phyloP scores from a whole-genome alignment of 1,140 invertebrate species.

The Nasonia vitripennis region DNA sequence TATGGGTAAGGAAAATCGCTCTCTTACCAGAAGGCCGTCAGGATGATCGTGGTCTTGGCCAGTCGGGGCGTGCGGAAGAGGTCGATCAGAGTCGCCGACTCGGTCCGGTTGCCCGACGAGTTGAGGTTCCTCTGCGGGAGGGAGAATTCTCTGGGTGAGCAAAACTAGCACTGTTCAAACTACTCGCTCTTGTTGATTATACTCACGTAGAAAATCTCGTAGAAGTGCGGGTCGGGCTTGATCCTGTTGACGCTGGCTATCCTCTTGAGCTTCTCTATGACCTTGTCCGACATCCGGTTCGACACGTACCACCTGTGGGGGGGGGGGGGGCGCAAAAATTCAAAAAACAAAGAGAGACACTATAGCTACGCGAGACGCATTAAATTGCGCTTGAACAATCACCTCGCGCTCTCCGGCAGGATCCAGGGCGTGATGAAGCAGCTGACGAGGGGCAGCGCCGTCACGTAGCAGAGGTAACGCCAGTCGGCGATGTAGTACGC shows the following conservation, averaged over 20 bases:
- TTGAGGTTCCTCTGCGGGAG: slow-evolving; percentile 64
- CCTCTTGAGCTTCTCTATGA: slow-evolving; percentile 66
- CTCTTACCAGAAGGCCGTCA: slow-evolving; percentile 75
- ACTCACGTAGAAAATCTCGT: slow-evolving; percentile 65
- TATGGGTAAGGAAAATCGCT: slow-evolving; percentile 4
- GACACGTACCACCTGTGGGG: slow-evolving; percentile 69
- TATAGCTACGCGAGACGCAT: too few species aligned
- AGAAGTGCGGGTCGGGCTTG: slow-evolving; percentile 64
- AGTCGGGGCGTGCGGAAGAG: slow-evolving; percentile 77
- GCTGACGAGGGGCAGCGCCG: slow-evolving; percentile 63
- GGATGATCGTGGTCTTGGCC: slow-evolving; percentile 76
- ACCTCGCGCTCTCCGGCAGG: slow-evolving; percentile 72
- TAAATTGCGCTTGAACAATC: too few species aligned
- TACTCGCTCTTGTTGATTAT: too few species aligned
- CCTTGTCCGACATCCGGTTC: slow-evolving; percentile 66
- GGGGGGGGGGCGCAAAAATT: too few species aligned
- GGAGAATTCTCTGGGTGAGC: slow-evolving; percentile 18
- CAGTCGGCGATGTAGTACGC: slow-evolving; percentile 71
- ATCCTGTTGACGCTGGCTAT: slow-evolving; percentile 67
- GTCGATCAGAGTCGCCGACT: slow-evolving; percentile 74
- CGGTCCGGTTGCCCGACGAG: slow-evolving; percentile 60
- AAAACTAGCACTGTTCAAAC: too few species aligned
- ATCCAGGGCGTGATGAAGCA: slow-evolving; percentile 71
- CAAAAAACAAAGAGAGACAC: too few species aligned
- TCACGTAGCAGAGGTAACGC: slow-evolving; percentile 66